Evolutionary conservation across 2,113 vertebrate species (phyloP).

Genomic region (Oplegnathus fasciatus): DNA sequence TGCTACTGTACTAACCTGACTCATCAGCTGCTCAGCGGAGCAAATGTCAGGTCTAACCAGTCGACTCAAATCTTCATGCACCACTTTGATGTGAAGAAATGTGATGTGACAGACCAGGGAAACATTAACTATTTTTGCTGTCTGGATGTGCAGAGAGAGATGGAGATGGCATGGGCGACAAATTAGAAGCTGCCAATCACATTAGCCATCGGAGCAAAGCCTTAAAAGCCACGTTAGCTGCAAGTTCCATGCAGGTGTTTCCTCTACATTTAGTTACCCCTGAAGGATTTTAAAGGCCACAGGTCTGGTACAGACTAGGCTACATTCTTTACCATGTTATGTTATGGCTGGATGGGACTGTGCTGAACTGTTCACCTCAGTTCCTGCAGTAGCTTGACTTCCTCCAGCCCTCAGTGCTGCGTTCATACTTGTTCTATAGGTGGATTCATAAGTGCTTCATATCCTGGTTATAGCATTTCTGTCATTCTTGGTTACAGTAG

Average conservation of each 20-base stretch:
- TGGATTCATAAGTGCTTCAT: conserved; percentile 19
- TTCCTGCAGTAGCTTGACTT: conserved; percentile 43
- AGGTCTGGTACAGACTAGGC: conserved; percentile 20
- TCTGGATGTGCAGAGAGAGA: conserved; percentile 46
- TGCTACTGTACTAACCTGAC: conserved; percentile 71
- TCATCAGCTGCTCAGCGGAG: conserved; percentile 71
- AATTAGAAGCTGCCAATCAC: conserved; percentile 78
- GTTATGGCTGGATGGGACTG: conserved; percentile 67
- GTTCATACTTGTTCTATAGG: conserved; percentile 40
- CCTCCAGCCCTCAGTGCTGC: conserved; percentile 40
- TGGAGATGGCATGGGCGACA: conserved; percentile 49
- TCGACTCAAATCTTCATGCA: conserved; percentile 51
- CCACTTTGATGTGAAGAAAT: conserved; percentile 42
- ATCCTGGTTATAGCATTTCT: background rate
- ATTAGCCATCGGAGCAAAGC: conserved; percentile 54
- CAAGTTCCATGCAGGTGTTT: conserved; percentile 84
- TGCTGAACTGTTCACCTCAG: conserved; percentile 62
- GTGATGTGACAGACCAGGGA: conserved; percentile 71
- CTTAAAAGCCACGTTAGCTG: conserved; percentile 40
- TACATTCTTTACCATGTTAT: conserved; percentile 75
- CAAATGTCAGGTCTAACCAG: conserved; percentile 50
- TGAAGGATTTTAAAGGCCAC: conserved; percentile 48
- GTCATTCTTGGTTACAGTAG: background rate
- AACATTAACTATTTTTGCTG: conserved; percentile 81
- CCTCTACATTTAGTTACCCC: conserved; percentile 77